Conservation (phyloP, 2,888 invertebrate genomes). For the Aquatica leii region DNA sequence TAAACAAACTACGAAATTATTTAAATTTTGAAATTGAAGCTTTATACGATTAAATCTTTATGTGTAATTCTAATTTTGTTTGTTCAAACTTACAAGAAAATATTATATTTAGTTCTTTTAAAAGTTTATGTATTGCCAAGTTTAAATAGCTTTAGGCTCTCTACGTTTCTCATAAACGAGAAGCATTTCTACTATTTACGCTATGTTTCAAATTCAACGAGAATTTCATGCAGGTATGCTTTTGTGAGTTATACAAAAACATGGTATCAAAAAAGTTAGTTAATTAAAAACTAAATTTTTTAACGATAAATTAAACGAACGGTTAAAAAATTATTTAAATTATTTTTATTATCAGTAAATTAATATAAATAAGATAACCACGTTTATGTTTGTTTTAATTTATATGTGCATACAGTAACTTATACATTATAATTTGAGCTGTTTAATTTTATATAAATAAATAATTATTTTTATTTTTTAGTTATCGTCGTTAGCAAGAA, state of each 20-base stretch:
- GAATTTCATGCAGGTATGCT: slow-evolving; percentile 16
- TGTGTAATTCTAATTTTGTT: background rate
- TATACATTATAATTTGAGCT: too few relatives aligned
- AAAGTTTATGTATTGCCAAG: slow-evolving; percentile 32
- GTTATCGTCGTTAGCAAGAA: background rate
- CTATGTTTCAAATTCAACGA: slow-evolving; percentile 15
- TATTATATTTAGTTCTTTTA: slow-evolving; percentile 21
- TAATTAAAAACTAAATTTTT: too few relatives aligned
- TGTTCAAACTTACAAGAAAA: background rate
- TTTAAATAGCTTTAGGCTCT: slow-evolving; percentile 32
- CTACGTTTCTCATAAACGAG: slow-evolving; percentile 24
- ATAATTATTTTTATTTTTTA: background rate
- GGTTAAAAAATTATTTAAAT: too few relatives aligned
- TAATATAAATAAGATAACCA: too few relatives aligned
- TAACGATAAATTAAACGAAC: too few relatives aligned
- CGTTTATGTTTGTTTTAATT: too few relatives aligned
- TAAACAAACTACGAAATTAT: too few relatives aligned
- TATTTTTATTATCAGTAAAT: too few relatives aligned
- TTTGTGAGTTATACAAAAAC: slow-evolving; percentile 6
- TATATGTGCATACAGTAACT: too few relatives aligned
- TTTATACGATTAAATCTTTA: too few relatives aligned
- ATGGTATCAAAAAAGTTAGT: background rate
- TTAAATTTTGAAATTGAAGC: too few relatives aligned
- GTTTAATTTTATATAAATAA: too few relatives aligned
- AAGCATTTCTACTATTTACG: slow-evolving; percentile 26